Evolutionary conservation across 2,888 invertebrate genomes (phyloP).

Genomic region (Cosmia trapezina): DNA sequence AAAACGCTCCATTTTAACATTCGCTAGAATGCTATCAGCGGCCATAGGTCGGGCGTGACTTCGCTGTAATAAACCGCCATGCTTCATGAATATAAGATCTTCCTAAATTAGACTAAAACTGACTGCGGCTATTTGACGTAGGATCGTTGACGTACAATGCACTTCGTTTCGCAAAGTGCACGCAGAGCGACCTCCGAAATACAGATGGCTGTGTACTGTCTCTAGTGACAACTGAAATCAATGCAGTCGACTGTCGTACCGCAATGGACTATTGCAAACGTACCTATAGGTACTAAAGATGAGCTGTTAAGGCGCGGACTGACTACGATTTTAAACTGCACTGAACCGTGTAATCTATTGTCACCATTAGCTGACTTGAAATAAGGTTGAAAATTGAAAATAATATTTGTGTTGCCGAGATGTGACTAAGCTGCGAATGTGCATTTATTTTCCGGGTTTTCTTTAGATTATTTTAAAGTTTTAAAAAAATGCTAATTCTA

Average conservation of each 20-base stretch:
- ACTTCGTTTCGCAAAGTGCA: constrained; percentile 8
- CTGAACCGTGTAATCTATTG: no score
- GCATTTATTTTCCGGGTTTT: no score
- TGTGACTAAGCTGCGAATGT: no score
- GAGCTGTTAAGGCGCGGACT: neutral
- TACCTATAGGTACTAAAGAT: neutral
- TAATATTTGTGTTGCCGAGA: no score
- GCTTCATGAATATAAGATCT: constrained; percentile 30
- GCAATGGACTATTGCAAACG: neutral
- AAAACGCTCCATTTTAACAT: no score
- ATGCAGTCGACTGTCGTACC: constrained; percentile 11
- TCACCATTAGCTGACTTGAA: no score
- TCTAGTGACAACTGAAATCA: constrained; percentile 24
- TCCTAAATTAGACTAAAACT: constrained; percentile 14
- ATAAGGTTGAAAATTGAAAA: no score
- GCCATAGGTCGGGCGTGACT: neutral
- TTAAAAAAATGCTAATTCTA: no score
- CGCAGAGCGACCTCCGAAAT: neutral
- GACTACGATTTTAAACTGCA: no score
- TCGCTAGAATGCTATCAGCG: no score
- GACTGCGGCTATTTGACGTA: constrained; percentile 1
- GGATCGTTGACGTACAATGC: neutral
- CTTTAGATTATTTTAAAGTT: no score
- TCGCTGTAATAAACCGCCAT: constrained; percentile 2
- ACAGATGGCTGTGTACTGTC: neutral